Base-by-base conservation (phyloP, 2,797 vertebrate species). In the Melanotaenia pygmaea region DNA sequence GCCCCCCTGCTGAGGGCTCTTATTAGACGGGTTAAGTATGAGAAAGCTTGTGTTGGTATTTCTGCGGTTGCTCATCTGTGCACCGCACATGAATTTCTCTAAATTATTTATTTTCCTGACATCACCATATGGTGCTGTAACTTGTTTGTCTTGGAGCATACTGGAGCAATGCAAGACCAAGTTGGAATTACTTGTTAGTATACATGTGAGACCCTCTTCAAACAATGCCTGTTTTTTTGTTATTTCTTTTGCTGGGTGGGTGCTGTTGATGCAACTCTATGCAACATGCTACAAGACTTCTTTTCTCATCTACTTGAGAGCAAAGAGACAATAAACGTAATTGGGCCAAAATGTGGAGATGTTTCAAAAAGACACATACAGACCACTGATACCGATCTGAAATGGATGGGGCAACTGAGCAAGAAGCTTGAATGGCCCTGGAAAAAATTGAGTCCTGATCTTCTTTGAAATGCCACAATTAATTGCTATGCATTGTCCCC, bases 401-500 rank as follows among this genome's bases (percentile, higher is more conserved):
- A 56, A 71, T 45, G 73, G 72, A 72, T 59, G 76, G 66, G 78
- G 16, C 72, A 79, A 80, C 65, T 32, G 79, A 79, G 64, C 47
- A 72, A 68, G 88, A 80, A 68, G 83, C 72, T 82, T 58, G 71
- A 86, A 83, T 79, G 81, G 81, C 79, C 80, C 65, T 72, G 78
- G 84, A 89, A 89, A 30, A 91, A 94, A 93, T 89, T 86, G 92
- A 91, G 93, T 92, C 92, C 89, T 94, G 92, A 94, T 94, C 93
- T 94, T 95, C 88, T 91, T 90, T 91, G 90, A 95, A 95, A 95
- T 95, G 94, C 94, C 94, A 95, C 92, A 93, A 94, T 95, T 95
- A 94, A 95, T 95, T 88, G 92, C 92, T 70, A 72, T 70, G 86
- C 91, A 77, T 93, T 91, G 89, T 92, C 86, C 89, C 92, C 89